Conservation (phyloP, 2,113 vertebrate species). For the Ranitomeya imitator region DNA sequence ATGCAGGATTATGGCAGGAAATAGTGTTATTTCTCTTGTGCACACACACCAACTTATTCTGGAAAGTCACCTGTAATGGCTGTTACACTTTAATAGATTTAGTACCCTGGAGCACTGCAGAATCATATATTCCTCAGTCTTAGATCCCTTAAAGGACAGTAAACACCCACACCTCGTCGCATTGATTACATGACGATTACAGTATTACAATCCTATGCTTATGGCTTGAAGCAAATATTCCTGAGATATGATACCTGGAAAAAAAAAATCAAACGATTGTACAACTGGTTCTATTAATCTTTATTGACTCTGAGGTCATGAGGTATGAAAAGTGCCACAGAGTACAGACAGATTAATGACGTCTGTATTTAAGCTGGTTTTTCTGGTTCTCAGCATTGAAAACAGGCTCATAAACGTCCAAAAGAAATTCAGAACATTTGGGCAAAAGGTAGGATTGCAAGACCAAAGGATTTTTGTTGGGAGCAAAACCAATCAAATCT, state of each 20-base stretch:
- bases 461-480: too few species aligned
- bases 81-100: too few species aligned
- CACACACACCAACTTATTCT: too few species aligned
- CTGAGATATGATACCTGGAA: slow-evolving; percentile 1
- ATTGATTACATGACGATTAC: not conserved
- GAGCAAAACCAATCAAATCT: too few species aligned
- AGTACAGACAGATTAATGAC: not conserved
- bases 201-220: not conserved
- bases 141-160: too few species aligned
- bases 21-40: too few species aligned
- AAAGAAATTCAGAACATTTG: not conserved
- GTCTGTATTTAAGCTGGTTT: not conserved
- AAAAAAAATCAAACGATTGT: slow-evolving; percentile 1
- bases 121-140: too few species aligned
- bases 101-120: too few species aligned
- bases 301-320: not conserved
- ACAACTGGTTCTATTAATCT: slow-evolving; percentile 2
- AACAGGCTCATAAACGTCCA: not conserved
- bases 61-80: too few species aligned
- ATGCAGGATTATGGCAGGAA: too few species aligned
- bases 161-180: not conserved
- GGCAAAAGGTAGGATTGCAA: not conserved
- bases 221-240: not conserved
- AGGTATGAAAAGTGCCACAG: not conserved
- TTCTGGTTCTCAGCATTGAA: not conserved